These are phyloP conservation scores for Mystacides longicornis DNA, from an alignment of 2,888 invertebrate species.

Conservation along the genomic window DNA sequence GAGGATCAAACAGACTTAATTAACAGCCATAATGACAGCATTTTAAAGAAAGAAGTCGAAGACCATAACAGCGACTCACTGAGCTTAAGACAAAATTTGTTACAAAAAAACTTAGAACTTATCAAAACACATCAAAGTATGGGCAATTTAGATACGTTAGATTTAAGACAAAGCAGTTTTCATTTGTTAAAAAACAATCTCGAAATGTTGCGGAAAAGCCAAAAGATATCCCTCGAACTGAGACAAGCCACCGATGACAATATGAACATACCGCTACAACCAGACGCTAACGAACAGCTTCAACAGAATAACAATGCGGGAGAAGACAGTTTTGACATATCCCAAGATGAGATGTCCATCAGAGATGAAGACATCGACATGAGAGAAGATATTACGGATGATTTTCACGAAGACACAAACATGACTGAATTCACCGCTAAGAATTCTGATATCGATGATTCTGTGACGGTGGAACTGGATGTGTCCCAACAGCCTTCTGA, in stretches of 20 bases:
- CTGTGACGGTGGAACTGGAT: slow-evolving; percentile 20
- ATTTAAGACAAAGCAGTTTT: slow-evolving; percentile 23
- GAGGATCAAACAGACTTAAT: slow-evolving; percentile 22
- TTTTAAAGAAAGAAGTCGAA: slow-evolving; percentile 18
- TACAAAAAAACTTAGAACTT: slow-evolving; percentile 24
- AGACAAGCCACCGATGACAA: slow-evolving; percentile 15
- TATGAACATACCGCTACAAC: slow-evolving; percentile 15
- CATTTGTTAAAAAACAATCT: slow-evolving; percentile 23
- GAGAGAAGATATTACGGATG: slow-evolving; percentile 12
- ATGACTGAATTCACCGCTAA: slow-evolving; percentile 15
- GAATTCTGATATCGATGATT: slow-evolving; percentile 21
- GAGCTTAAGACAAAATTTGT: slow-evolving; percentile 20
- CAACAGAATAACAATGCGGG: background rate
- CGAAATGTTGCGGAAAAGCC: slow-evolving; percentile 24
- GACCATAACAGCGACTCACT: slow-evolving; percentile 10
- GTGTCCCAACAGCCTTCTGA: slow-evolving; percentile 19
- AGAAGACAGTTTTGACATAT: slow-evolving; percentile 7
- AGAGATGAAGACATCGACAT: slow-evolving; percentile 9
- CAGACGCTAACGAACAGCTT: slow-evolving; percentile 5
- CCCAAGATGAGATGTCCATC: slow-evolving; percentile 11
- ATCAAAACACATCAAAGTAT: slow-evolving; percentile 20
- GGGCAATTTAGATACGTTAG: slow-evolving; percentile 20
- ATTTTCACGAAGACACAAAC: slow-evolving; percentile 16
- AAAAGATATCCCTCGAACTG: slow-evolving; percentile 22
- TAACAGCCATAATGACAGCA: slow-evolving; percentile 23